phyloP scores from a whole-genome alignment of 1,140 invertebrate genomes.

The Ditylenchus dipsaci region DNA sequence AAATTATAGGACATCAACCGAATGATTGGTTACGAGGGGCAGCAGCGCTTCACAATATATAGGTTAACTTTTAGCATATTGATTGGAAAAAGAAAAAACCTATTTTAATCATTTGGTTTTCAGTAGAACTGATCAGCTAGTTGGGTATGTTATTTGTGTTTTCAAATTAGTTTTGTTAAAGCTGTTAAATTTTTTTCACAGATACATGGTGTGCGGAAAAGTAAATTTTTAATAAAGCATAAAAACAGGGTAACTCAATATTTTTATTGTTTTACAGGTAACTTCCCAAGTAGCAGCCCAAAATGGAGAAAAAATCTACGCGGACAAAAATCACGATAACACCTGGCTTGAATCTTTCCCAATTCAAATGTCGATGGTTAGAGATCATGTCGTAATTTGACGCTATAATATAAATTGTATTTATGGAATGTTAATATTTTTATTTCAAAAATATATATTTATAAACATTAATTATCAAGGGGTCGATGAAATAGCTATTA shows the following conservation, averaged over 20 bases:
- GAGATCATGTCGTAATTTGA: constrained; percentile 43
- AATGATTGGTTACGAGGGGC: constrained; percentile 46
- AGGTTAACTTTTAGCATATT: not conserved
- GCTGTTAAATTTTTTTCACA: not conserved
- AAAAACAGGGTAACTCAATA: too few relatives aligned
- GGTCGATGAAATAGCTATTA: too few relatives aligned
- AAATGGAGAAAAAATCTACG: constrained; percentile 47
- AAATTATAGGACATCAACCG: constrained; percentile 49
- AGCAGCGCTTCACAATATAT: constrained; percentile 50
- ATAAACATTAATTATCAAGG: too few relatives aligned
- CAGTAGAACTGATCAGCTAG: constrained; percentile 46
- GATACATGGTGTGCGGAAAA: constrained; percentile 41
- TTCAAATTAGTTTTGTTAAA: not conserved
- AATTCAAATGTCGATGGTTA: constrained; percentile 45
- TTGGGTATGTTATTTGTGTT: constrained; percentile 27
- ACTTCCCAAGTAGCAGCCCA: constrained; percentile 50
- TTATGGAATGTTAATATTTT: not conserved
- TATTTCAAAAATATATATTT: too few relatives aligned
- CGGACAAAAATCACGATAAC: constrained; percentile 51
- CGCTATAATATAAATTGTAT: not conserved
- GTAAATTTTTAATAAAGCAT: constrained; percentile 20
- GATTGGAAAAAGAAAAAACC: not conserved
- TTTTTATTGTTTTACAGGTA: constrained; percentile 43
- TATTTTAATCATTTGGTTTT: constrained; percentile 8
- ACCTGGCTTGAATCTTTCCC: constrained; percentile 50